Evolutionary conservation across 2,888 invertebrate genomes (phyloP), one percentile per base, ranked within the genome.

Genomic region (Clunio marinus): DNA sequence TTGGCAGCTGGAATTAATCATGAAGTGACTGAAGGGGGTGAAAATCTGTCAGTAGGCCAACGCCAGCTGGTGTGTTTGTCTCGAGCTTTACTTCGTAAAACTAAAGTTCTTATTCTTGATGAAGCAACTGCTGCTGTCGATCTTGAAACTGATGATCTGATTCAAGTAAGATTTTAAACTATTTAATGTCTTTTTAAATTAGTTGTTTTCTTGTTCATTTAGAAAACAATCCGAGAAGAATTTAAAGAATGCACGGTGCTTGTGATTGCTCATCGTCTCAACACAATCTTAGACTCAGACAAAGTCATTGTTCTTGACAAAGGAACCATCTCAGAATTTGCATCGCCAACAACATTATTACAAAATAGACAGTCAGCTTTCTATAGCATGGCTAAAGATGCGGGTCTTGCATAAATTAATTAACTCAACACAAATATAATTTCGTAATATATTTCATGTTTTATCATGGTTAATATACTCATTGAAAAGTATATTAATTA

Each of bases 91-190:
- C 82, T 94, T 66, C 83, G 92, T 66, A 93, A 93, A 81, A 93
- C 92, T 7, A 91, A 91, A 79, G 86, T 93, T 70, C 82, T 93
- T 41, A 84, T 93, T 71, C 81, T 93, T 70, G 93, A 93, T 76
- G 93, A 93, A 80, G 93, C 93, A 46, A 94, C 93, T 32, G 93
- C 93, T 58, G 92, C 93, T 71, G 91, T 94, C 20, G 94, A 94
- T 81, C 81, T 93, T 71, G 93, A 93, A 82, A 94, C 93, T 0
- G 93, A 94, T 77, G 91, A 91, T 75, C 84, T 93, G 70, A 93
- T 94, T 76, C 89, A 66, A 17, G 66, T 66, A 15, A 66, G 51
- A 46, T 8, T 22, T 2, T 20, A 10, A 8, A 1, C 4, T n/a
- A 15, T 45, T 41, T 35, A n/a, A 37, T 37, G 41, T 45, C 1